phyloP scores from a whole-genome alignment of 2,113 vertebrate genomes.

The Cygnus atratus region DNA sequence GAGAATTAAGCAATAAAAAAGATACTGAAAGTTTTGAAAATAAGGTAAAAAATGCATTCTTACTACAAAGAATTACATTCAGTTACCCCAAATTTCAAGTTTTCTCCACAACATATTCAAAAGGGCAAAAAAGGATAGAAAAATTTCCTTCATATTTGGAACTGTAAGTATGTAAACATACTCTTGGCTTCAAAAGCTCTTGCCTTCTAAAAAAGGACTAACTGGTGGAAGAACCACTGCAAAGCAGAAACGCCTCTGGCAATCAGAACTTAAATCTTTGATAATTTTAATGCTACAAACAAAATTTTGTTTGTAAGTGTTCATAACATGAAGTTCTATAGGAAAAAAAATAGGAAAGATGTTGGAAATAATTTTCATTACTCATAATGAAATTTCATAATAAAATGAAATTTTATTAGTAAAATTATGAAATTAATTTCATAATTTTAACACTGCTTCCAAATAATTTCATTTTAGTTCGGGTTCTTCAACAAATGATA shows the following conservation, averaged over 20 bases:
- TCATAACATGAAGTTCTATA: neutral
- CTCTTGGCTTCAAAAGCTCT: neutral
- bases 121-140: neutral
- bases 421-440: no score
- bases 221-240: neutral
- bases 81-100: neutral
- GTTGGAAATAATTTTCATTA: neutral
- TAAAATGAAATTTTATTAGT: no score
- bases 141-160: neutral
- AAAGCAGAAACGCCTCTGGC: neutral
- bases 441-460: neutral
- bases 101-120: neutral
- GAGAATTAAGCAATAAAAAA: neutral
- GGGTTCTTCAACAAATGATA: neutral
- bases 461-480: neutral
- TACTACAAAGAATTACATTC: neutral
- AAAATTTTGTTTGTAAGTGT: neutral
- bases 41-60: neutral
- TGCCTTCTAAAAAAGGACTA: neutral
- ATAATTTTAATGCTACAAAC: neutral
- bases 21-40: neutral
- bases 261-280: neutral
- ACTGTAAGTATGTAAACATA: neutral
- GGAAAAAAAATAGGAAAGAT: neutral
- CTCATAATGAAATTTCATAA: no score